These are phyloP conservation scores for Lycocerus yunnanus DNA, from an alignment of 2,888 invertebrate genomes.

Conservation along the genomic window DNA sequence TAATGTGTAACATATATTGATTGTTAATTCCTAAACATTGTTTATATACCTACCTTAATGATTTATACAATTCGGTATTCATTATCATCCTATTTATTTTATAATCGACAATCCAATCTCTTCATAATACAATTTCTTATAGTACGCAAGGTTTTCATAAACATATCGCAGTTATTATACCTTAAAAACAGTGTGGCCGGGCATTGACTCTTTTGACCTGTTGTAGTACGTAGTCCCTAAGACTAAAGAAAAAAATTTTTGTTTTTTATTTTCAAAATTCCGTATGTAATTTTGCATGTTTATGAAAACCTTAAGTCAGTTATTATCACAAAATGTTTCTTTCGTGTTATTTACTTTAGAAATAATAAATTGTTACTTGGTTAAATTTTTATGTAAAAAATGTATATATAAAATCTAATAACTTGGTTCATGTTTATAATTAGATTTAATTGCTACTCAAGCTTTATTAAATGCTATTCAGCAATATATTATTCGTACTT, in stretches of 20 bases:
- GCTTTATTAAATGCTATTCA: constrained; percentile 26
- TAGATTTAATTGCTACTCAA: constrained; percentile 27
- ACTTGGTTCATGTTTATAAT: constrained; percentile 25
- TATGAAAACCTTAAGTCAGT: not conserved
- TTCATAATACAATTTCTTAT: not conserved
- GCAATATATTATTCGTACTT: constrained; percentile 23
- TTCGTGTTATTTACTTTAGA: not conserved
- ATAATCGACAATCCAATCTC: not conserved
- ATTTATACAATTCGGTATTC: not conserved
- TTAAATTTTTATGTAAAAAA: constrained; percentile 9
- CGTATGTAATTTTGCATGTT: not conserved
- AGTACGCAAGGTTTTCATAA: not conserved
- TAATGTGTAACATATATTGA: constrained; percentile 26
- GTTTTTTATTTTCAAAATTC: not conserved
- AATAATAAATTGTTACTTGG: constrained; percentile 1
- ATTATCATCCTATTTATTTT: not conserved
- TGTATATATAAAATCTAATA: constrained; percentile 23
- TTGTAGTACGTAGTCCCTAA: too few relatives aligned
- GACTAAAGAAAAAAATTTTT: too few relatives aligned
- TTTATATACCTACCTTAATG: constrained; percentile 10
- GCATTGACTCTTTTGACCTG: not conserved
- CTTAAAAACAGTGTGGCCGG: not conserved
- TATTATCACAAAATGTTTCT: not conserved
- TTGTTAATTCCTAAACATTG: constrained; percentile 24
- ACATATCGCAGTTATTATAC: too few relatives aligned